phyloP scores from a whole-genome alignment of 2,888 invertebrate species.

The Anthophora plumipes region DNA sequence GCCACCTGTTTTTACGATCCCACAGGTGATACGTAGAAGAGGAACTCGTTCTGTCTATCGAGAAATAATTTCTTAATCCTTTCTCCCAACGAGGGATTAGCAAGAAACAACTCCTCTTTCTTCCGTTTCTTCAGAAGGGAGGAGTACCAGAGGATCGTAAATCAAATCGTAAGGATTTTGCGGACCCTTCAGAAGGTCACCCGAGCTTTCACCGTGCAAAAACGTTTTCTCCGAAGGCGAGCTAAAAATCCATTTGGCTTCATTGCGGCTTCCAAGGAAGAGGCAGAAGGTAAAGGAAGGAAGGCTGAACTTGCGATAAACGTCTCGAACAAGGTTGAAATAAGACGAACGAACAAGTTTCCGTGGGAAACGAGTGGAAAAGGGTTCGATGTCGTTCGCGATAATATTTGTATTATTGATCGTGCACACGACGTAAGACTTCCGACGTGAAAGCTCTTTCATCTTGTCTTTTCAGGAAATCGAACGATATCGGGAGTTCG shows the following conservation, averaged over 20 bases:
- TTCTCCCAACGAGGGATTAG: not conserved
- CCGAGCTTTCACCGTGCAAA: constrained; percentile 10
- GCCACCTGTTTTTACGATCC: not conserved
- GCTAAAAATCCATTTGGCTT: constrained; percentile 34
- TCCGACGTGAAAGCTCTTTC: not conserved
- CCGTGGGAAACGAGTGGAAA: not conserved
- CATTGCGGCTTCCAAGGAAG: not conserved
- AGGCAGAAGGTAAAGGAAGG: not conserved
- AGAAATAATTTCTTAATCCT: constrained; percentile 23
- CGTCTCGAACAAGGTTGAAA: not conserved
- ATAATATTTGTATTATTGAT: constrained; percentile 15
- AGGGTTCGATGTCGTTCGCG: not conserved
- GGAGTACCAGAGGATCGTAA: constrained; percentile 43
- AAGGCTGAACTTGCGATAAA: constrained; percentile 24
- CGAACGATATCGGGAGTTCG: not conserved
- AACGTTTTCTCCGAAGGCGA: constrained; percentile 17
- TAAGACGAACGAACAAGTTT: not conserved
- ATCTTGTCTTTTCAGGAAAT: not conserved
- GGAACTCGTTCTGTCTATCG: not conserved
- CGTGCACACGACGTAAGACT: not conserved
- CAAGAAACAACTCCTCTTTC: not conserved
- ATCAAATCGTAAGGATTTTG: constrained; percentile 48
- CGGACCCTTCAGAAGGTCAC: constrained; percentile 14
- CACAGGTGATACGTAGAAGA: not conserved
- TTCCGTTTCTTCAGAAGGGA: not conserved